These are phyloP conservation scores for Smutsia temminckii DNA, from an alignment of 2,797 vertebrate species.

Conservation along the genomic window DNA sequence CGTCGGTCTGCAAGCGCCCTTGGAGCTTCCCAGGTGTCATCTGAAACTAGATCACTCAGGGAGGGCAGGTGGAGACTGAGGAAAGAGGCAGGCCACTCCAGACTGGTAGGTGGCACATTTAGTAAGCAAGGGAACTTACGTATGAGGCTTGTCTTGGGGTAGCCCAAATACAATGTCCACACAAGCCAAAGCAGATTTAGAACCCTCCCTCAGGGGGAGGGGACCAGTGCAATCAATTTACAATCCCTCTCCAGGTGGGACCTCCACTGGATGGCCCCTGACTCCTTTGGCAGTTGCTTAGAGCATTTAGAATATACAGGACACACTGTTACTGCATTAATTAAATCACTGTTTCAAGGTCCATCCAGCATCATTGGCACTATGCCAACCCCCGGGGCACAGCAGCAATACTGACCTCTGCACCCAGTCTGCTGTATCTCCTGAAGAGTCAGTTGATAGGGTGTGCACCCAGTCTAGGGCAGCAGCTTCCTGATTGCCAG, in stretches of 20 bases:
- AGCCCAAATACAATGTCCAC: background rate
- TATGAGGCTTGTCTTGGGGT: background rate
- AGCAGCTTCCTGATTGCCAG: background rate
- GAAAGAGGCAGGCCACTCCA: too few species aligned
- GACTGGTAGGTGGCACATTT: too few species aligned
- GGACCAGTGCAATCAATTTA: background rate
- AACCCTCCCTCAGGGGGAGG: background rate
- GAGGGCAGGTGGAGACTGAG: too few species aligned
- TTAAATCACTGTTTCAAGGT: background rate
- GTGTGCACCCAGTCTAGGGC: background rate
- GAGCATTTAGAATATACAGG: background rate
- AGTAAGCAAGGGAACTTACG: too few species aligned
- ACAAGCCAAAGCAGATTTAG: background rate
- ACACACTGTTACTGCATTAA: background rate
- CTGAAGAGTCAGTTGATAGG: background rate
- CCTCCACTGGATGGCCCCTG: background rate
- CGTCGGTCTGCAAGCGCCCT: too few species aligned
- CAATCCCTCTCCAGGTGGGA: background rate
- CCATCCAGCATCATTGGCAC: too few species aligned
- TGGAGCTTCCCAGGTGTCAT: too few species aligned
- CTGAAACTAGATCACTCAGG: too few species aligned
- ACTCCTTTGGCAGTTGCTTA: background rate
- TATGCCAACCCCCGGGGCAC: fast-evolving
- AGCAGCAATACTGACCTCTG: background rate
- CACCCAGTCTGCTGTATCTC: background rate